phyloP scores from a whole-genome alignment of 2,888 invertebrate genomes.

The Cephus pulcher region DNA sequence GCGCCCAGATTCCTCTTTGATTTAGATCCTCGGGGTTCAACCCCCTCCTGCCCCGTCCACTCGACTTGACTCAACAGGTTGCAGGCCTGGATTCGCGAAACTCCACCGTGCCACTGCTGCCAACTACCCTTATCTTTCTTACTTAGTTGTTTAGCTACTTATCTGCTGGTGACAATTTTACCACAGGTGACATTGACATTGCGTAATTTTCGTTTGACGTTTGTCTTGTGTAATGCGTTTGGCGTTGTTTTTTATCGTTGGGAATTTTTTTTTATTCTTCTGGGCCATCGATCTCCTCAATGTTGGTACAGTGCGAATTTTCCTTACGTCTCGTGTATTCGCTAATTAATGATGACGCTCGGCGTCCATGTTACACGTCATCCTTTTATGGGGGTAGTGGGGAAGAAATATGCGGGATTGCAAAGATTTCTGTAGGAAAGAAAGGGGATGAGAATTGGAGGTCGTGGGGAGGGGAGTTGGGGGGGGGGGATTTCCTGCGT shows the following conservation, averaged over 20 bases:
- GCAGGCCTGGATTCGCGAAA: slow-evolving; percentile 29
- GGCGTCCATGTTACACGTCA: neutral
- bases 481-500: slow-evolving; percentile 24
- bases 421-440: neutral
- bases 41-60: neutral
- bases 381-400: neutral
- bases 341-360: neutral
- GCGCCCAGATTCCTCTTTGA: neutral
- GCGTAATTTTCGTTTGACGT: neutral
- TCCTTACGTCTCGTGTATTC: neutral
- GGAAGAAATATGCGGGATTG: neutral
- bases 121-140: neutral
- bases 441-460: neutral
- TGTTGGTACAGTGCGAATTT: neutral
- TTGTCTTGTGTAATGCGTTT: neutral
- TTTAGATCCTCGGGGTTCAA: neutral
- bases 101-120: neutral
- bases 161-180: neutral
- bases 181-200: neutral
- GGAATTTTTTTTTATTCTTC: neutral
- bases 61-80: slow-evolving; percentile 47
- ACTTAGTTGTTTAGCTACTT: neutral
- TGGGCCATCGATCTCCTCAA: neutral
- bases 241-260: neutral
- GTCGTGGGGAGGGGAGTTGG: too few relatives aligned